Percentiles rank a stretch among this genome's conserved stretches.
These are phyloP conservation scores for Anableps anableps DNA, from an alignment of 2,797 vertebrate genomes.

Conservation along the genomic window DNA sequence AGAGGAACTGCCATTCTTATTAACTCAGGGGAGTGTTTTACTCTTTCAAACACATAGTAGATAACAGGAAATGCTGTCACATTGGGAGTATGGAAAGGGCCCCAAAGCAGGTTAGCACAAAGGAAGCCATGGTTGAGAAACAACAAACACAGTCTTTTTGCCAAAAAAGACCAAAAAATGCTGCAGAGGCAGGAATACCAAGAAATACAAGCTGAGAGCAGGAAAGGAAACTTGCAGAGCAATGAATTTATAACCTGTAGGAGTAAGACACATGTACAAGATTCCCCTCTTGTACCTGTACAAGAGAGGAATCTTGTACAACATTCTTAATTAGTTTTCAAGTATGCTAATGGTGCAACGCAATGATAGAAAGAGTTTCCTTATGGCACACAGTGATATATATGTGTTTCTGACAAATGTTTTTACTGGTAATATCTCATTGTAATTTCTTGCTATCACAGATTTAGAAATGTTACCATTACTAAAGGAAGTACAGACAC, in stretches of 20 bases:
- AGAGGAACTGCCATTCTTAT: neutral
- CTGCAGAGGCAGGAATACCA: neutral
- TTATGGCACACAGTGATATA: neutral
- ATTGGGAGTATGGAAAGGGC: neutral
- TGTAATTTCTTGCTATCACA: neutral
- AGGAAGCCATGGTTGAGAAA: neutral
- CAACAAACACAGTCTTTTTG: neutral
- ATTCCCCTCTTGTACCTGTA: neutral
- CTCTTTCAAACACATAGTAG: neutral
- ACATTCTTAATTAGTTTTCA: too few relatives aligned
- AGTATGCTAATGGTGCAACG: neutral
- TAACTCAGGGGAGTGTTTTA: neutral
- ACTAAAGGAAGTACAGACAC: neutral
- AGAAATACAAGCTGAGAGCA: neutral
- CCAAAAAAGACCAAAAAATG: neutral
- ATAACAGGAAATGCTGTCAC: constrained; percentile 1
- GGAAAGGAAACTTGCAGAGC: neutral
- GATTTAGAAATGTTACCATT: neutral
- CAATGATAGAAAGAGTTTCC: neutral
- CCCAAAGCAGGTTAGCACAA: constrained; percentile 4
- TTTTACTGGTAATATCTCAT: neutral
- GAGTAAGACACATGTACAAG: neutral
- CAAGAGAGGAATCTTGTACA: too few relatives aligned
- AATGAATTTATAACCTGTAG: neutral
- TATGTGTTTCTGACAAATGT: neutral